Percentiles rank a stretch among this genome's conserved stretches.
These are phyloP conservation scores for Nephrotoma guestfalica DNA, from an alignment of 2,888 invertebrate species.

Conservation along the genomic window DNA sequence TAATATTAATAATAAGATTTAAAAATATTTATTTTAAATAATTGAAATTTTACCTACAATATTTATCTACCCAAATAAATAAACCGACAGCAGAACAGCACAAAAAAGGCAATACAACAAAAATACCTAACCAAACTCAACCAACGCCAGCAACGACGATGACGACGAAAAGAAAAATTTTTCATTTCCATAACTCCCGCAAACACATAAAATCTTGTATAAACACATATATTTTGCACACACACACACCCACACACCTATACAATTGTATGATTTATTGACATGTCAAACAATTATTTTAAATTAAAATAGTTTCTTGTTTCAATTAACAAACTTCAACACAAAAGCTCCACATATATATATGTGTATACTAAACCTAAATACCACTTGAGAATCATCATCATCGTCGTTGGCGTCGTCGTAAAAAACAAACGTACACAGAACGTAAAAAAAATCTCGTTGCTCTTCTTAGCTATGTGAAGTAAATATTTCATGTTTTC, in stretches of 20 bases:
- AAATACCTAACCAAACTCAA: not conserved
- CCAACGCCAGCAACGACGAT: not conserved
- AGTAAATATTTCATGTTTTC: not conserved
- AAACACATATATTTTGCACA: not conserved
- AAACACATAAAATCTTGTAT: not conserved
- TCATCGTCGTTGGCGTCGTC: not conserved
- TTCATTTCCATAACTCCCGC: not conserved
- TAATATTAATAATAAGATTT: not conserved
- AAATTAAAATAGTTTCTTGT: not conserved
- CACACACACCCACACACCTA: not conserved
- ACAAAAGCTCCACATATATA: not conserved
- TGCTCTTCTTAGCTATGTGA: not conserved
- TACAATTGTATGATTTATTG: not conserved
- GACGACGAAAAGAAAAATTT: not conserved
- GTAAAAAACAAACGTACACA: not conserved
- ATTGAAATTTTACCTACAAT: not conserved
- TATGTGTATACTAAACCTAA: not conserved
- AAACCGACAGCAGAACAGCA: not conserved
- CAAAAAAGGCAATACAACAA: not conserved
- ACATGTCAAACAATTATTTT: not conserved
- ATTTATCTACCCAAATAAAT: not conserved
- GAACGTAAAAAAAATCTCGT: not conserved
- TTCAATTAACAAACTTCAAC: not conserved
- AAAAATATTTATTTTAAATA: not conserved
- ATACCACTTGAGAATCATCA: not conserved